These are phyloP conservation scores for Marcusenius ussheri DNA, from an alignment of 2,113 vertebrate genomes.

Conservation along the genomic window DNA sequence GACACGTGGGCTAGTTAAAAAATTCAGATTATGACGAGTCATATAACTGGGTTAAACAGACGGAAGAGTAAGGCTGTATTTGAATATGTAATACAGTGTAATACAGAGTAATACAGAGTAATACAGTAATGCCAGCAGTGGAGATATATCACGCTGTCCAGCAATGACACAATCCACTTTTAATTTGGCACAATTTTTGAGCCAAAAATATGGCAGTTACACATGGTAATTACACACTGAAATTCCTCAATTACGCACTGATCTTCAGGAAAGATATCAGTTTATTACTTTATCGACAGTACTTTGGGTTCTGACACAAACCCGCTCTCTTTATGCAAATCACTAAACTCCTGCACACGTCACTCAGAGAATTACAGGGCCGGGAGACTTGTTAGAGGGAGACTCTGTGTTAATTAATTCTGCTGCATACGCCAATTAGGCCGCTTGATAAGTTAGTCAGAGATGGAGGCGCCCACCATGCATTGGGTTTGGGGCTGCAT, in stretches of 20 bases:
- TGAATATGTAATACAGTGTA: neutral
- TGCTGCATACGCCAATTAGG: slow-evolving; percentile 35
- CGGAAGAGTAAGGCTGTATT: neutral
- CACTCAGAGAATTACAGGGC: neutral
- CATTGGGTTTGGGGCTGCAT: slow-evolving; percentile 52
- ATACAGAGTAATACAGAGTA: too few relatives aligned
- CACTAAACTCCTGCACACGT: neutral
- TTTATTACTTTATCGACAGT: neutral
- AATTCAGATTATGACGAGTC: neutral
- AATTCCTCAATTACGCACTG: neutral
- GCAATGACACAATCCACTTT: neutral
- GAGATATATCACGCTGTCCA: neutral
- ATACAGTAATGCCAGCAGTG: neutral
- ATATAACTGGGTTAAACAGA: neutral
- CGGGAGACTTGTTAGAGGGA: slow-evolving; percentile 31
- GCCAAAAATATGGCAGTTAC: neutral
- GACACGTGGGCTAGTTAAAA: neutral
- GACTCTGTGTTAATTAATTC: slow-evolving; percentile 41
- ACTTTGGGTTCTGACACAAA: neutral
- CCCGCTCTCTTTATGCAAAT: neutral
- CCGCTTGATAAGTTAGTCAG: slow-evolving; percentile 44
- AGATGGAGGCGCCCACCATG: slow-evolving; percentile 30
- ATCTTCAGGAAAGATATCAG: neutral
- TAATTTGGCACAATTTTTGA: neutral
- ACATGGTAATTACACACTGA: neutral